Evolutionary conservation across 2,113 vertebrate species (phyloP).

Genomic region (Hymenochirus boettgeri): DNA sequence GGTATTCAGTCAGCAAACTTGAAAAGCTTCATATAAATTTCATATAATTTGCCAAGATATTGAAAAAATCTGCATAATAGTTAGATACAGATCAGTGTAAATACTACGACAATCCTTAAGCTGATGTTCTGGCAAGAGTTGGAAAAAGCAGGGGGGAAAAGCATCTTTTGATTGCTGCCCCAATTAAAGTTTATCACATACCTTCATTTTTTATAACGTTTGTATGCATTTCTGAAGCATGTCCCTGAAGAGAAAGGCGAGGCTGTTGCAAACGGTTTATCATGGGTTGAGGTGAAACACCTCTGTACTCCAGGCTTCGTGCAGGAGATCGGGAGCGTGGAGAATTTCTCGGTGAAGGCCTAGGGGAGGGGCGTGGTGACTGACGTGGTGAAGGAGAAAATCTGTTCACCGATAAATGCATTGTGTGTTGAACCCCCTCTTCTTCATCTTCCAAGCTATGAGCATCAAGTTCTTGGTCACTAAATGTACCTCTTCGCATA

Average conservation of each 20-base stretch:
- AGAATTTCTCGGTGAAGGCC: constrained; percentile 81
- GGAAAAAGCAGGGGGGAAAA: too few species aligned
- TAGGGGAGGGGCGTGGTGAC: constrained; percentile 87
- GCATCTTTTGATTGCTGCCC: too few species aligned
- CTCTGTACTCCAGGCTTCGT: constrained; percentile 83
- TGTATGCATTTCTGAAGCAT: constrained; percentile 82
- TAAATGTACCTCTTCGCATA: constrained; percentile 85
- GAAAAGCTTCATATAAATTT: too few species aligned
- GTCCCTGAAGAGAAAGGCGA: constrained; percentile 90
- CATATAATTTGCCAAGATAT: too few species aligned
- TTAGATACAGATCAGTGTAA: too few species aligned
- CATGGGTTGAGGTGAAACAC: constrained; percentile 87
- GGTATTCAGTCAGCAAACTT: too few species aligned
- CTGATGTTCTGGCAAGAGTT: too few species aligned
- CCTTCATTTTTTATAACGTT: constrained; percentile 93
- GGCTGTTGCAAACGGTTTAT: constrained; percentile 94
- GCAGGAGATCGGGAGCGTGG: constrained; percentile 91
- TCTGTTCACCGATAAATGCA: constrained; percentile 78
- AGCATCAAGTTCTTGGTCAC: constrained; percentile 93
- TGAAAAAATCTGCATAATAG: too few species aligned
- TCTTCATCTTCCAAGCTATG: constrained; percentile 97
- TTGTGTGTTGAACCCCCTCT: constrained; percentile 77
- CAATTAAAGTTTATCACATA: too few species aligned
- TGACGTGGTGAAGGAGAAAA: constrained; percentile 92
- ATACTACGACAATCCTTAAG: too few species aligned